phyloP scores from a whole-genome alignment of 2,797 vertebrate species.

The Euphonia xanthogaster region DNA sequence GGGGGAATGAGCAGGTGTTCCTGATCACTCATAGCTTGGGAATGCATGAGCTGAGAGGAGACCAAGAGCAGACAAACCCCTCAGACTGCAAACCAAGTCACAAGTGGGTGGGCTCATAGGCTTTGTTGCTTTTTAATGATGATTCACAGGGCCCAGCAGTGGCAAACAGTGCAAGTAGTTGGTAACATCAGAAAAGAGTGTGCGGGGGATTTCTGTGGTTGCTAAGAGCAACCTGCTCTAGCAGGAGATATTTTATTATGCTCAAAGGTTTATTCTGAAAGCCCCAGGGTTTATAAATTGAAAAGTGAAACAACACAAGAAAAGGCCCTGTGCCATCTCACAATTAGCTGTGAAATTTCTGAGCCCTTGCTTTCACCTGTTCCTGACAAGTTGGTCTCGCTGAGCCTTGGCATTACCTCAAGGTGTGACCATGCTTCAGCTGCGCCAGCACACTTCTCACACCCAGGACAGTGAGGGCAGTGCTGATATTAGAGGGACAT shows the following conservation, averaged over 20 bases:
- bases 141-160: neutral
- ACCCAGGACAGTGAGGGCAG: neutral
- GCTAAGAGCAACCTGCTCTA: neutral
- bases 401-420: neutral
- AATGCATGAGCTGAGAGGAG: neutral
- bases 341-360: neutral
- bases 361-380: neutral
- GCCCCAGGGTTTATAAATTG: neutral
- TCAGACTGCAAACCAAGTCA: neutral
- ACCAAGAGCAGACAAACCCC: neutral
- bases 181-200: neutral
- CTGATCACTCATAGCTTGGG: neutral
- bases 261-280: neutral
- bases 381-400: rapidly evolving
- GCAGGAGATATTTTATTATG: neutral
- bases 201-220: neutral
- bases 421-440: neutral
- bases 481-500: rapidly evolving
- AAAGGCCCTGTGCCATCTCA: neutral
- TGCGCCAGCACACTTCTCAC: neutral
- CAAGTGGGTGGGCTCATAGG: neutral
- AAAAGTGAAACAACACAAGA: neutral
- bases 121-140: neutral
- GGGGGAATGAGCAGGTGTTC: neutral
- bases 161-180: neutral